These are phyloP conservation scores for Hystrix cristata DNA, from an alignment of 2,113 vertebrate species.

Conservation along the genomic window DNA sequence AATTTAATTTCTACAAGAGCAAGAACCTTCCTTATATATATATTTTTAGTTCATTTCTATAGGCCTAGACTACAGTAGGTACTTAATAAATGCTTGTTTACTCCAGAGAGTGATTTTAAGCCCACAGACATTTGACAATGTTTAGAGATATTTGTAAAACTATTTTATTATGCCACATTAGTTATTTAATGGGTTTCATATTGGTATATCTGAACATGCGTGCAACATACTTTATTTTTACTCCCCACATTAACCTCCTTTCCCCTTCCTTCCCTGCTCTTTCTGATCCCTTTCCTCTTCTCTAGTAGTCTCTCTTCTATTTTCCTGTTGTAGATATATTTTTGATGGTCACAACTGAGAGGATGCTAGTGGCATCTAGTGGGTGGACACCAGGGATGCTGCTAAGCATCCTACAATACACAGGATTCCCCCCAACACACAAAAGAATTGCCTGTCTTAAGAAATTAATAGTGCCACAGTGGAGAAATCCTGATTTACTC, in stretches of 20 bases:
- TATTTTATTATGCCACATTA: background rate
- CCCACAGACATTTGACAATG: background rate
- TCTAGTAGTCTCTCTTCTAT: background rate
- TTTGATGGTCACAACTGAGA: slow-evolving; percentile 11
- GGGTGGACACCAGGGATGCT: background rate
- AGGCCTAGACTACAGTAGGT: background rate
- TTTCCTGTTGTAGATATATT: background rate
- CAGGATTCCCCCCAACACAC: too few relatives aligned
- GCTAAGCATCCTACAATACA: background rate
- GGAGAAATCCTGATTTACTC: background rate
- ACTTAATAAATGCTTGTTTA: background rate
- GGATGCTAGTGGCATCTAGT: slow-evolving; percentile 21
- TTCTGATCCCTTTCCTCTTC: background rate
- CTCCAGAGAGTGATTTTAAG: background rate
- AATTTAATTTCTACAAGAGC: background rate
- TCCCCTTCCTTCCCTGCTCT: background rate
- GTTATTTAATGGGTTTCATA: background rate
- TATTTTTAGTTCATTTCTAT: background rate
- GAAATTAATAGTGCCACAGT: background rate
- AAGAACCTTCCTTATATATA: background rate
- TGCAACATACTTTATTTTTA: background rate
- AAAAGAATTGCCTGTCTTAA: background rate
- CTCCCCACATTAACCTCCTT: background rate
- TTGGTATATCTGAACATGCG: background rate
- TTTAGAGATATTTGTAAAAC: background rate